phyloP scores from a whole-genome alignment of 2,888 invertebrate genomes.

The Monochamus alternatus region DNA sequence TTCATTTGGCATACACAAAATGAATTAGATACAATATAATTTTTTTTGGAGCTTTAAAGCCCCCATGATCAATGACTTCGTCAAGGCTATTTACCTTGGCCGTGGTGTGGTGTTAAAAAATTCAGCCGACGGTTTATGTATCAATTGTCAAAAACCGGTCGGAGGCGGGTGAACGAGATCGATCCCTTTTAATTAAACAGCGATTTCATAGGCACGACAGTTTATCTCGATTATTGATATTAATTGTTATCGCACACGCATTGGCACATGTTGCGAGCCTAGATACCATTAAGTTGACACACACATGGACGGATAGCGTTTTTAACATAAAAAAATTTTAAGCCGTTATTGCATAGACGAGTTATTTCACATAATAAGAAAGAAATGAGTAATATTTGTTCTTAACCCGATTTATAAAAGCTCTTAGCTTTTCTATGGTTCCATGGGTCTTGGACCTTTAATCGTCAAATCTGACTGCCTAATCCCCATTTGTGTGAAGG shows the following conservation, averaged over 20 bases:
- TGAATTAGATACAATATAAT: not conserved
- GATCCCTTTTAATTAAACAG: not conserved
- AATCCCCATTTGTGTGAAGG: no score
- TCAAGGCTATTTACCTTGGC: constrained; percentile 10
- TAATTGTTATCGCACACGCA: not conserved
- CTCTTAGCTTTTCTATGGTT: no score
- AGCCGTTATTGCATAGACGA: no score
- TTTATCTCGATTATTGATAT: not conserved
- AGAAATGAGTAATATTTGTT: no score
- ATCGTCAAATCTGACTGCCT: no score
- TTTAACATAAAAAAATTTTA: no score
- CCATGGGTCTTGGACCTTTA: no score
- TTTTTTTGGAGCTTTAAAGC: constrained; percentile 1
- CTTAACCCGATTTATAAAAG: no score
- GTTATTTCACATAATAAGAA: no score
- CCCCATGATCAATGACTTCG: constrained; percentile 7
- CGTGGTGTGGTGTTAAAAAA: not conserved
- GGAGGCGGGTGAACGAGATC: not conserved
- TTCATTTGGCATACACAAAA: constrained; percentile 10
- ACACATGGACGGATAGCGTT: no score
- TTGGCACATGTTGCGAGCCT: not conserved
- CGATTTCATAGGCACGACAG: not conserved
- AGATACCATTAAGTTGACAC: no score
- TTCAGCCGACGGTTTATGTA: not conserved
- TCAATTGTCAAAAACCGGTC: not conserved